These are phyloP conservation scores for Remorina albescens DNA, from an alignment of 2,797 vertebrate genomes.

Conservation along the genomic window DNA sequence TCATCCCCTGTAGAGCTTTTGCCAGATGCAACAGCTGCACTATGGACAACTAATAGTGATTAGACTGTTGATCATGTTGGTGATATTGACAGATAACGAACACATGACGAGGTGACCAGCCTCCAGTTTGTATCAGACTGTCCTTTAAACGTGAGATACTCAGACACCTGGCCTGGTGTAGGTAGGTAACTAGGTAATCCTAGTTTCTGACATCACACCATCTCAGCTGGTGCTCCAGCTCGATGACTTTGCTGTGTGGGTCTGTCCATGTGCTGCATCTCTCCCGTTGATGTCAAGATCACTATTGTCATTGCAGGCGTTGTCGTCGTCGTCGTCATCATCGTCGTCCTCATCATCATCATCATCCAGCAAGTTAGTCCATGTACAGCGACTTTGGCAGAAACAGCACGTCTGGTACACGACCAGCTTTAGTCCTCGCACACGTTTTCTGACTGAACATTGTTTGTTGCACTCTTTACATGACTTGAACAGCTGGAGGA, in stretches of 20 bases:
- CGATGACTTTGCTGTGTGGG: not conserved
- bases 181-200: no score
- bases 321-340: no score
- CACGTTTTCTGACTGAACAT: slow-evolving; percentile 36
- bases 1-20: no score
- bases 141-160: not conserved
- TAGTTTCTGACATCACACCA: no score
- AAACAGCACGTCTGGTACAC: slow-evolving; percentile 46
- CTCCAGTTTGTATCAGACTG: not conserved
- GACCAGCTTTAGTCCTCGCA: slow-evolving; percentile 46
- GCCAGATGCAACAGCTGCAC: no score
- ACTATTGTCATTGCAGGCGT: not conserved
- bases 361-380: slow-evolving; percentile 58
- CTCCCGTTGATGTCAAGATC: slow-evolving; percentile 10
- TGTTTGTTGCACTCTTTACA: slow-evolving; percentile 36
- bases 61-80: no score
- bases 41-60: no score
- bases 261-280: not conserved
- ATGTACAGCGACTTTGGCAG: slow-evolving; percentile 36
- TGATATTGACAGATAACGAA: not conserved
- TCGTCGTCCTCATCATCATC: not conserved
- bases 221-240: not conserved
- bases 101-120: not conserved
- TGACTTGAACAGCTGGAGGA: slow-evolving; percentile 55
- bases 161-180: not conserved